Evolutionary conservation across 2,888 invertebrate genomes (phyloP).

Genomic region (Chrysolina haemoptera): DNA sequence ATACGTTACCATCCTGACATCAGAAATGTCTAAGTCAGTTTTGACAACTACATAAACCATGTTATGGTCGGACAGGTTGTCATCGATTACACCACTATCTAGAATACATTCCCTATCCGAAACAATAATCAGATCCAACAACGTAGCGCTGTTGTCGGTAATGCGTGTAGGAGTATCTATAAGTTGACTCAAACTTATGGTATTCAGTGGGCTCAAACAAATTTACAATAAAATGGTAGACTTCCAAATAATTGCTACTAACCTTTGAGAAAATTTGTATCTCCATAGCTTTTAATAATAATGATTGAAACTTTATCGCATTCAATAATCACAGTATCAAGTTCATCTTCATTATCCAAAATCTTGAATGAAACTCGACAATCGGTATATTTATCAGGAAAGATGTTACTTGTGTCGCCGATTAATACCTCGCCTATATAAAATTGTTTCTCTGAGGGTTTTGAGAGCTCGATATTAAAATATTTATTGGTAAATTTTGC

Average conservation of each 20-base stretch:
- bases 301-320: constrained; percentile 53
- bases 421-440: constrained; percentile 58
- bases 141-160: too few relatives aligned
- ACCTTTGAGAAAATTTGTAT: constrained; percentile 59
- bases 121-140: too few relatives aligned
- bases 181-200: too few relatives aligned
- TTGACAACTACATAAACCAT: too few relatives aligned
- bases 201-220: too few relatives aligned
- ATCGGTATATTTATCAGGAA: constrained; percentile 57
- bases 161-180: too few relatives aligned
- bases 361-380: constrained; percentile 56
- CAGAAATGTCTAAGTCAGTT: too few relatives aligned
- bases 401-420: constrained; percentile 59
- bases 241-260: background rate
- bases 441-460: constrained; percentile 48
- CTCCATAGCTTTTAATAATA: constrained; percentile 53
- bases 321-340: constrained; percentile 50
- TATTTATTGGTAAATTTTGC: constrained; percentile 23
- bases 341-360: constrained; percentile 44
- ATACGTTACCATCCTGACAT: too few relatives aligned
- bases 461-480: constrained; percentile 39
- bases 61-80: too few relatives aligned
- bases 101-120: too few relatives aligned
- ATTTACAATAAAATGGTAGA: too few relatives aligned
- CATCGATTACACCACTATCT: too few relatives aligned